These are phyloP conservation scores for Mongoloraphidia duomilia DNA, from an alignment of 2,888 invertebrate genomes.

Conservation along the genomic window DNA sequence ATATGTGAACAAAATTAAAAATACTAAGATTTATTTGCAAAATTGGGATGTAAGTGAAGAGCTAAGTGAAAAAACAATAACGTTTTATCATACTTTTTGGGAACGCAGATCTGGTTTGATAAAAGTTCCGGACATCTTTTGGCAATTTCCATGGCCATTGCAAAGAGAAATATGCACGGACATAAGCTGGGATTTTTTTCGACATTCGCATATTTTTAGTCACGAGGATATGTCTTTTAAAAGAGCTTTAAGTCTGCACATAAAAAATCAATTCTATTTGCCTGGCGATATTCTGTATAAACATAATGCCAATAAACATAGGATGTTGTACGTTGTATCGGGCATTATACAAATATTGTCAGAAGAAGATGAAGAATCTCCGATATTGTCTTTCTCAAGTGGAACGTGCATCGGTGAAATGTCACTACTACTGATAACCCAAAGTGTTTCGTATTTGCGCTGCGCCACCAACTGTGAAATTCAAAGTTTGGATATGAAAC, in stretches of 20 bases:
- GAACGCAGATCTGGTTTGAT: slow-evolving; percentile 36
- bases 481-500: slow-evolving; percentile 32
- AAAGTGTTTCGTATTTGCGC: slow-evolving; percentile 23
- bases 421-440: slow-evolving; percentile 31
- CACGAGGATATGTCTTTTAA: slow-evolving; percentile 36
- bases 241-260: slow-evolving; percentile 33
- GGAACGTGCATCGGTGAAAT: slow-evolving; percentile 39
- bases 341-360: slow-evolving; percentile 36
- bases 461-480: slow-evolving; percentile 38
- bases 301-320: slow-evolving; percentile 33
- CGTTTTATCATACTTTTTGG: slow-evolving; percentile 37
- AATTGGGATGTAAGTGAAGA: slow-evolving; percentile 10
- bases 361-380: slow-evolving; percentile 39
- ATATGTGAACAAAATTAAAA: slow-evolving; percentile 11
- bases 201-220: slow-evolving; percentile 36
- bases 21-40: slow-evolving; percentile 7
- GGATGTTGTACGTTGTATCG: slow-evolving; percentile 37
- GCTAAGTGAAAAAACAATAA: slow-evolving; percentile 9
- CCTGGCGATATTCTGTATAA: slow-evolving; percentile 36
- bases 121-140: slow-evolving; percentile 29
- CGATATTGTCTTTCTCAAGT: slow-evolving; percentile 38
- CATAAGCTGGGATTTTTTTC: slow-evolving; percentile 36
- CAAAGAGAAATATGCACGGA: slow-evolving; percentile 38
- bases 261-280: slow-evolving; percentile 36
- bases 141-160: slow-evolving; percentile 31